Evolutionary conservation across 2,113 vertebrate genomes (phyloP), one percentile per base, ranked within the genome.

Genomic region (Psittacula cyanocephala): DNA sequence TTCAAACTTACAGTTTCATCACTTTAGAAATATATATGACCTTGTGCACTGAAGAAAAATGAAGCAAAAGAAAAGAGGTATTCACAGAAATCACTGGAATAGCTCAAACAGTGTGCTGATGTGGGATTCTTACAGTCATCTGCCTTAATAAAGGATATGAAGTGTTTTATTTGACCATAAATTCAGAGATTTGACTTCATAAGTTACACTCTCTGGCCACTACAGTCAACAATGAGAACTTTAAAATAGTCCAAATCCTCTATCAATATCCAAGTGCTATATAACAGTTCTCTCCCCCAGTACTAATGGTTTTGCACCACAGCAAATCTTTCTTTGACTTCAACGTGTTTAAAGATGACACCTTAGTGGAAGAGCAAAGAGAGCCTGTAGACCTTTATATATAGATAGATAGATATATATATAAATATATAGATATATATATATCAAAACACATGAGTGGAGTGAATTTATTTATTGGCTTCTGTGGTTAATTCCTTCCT

Each of bases 141-240:
- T 59, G 63, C 62, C 60, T 86, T 89, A 86, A 96, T 86, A 96
- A 95, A 93, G 74, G 71, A 89, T 79, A 96, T 68, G 47, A 83
- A 87, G 91, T 91, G 57, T 85, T 95, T 94, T 94, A 95, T 93
- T 91, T 75, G 81, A 79, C 62, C 62, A 87, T 85, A 87, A 93
- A 91, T 68, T 87, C 67, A 71, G 65, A 89, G 35, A 59, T 79
- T 70, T 71, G 22, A 71, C 69, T 84, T 91, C 37, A 37, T 37
- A 68, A 85, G 57, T 29, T 72, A 33, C 3, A 3, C 33, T 68
- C 68, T 77, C 18, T 60, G 64, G 60, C 46, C 39, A n/a, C 64
- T 67, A n/a, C 19, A 92, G 29, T 63, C 69, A 86, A 60, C 78
- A 94, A 69, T 0, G 3, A 59, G 76, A 91, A 55, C 9, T 46